A percentile compares a stretch with the other conserved stretches of the same genome.
These are phyloP conservation scores for Meleagris gallopavo DNA, from an alignment of 2,113 vertebrate species.

Conservation along the genomic window DNA sequence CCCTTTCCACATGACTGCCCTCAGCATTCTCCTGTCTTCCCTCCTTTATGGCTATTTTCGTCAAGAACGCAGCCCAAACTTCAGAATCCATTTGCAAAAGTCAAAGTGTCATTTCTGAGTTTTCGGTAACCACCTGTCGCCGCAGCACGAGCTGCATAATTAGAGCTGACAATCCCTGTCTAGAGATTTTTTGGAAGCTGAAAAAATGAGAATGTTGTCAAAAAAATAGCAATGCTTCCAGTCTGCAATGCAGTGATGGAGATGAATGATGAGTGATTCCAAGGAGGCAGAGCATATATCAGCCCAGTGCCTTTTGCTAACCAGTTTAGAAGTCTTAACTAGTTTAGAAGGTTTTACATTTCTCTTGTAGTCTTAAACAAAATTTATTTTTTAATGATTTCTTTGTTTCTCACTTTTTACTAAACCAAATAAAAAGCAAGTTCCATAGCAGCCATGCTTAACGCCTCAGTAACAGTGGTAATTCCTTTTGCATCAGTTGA, in stretches of 20 bases:
- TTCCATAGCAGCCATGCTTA: neutral
- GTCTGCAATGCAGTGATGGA: neutral
- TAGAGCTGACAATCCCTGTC: neutral
- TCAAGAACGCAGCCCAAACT: neutral
- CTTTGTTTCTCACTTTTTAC: neutral
- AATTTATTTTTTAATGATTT: neutral
- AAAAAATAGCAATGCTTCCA: neutral
- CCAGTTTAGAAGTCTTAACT: slow-evolving; percentile 20
- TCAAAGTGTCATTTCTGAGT: neutral
- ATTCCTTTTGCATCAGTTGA: neutral
- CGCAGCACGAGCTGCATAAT: neutral
- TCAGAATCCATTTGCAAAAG: neutral
- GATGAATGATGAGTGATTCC: slow-evolving; percentile 12
- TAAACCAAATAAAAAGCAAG: neutral
- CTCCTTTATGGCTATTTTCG: neutral
- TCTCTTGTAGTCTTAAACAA: neutral
- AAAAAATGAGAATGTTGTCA: slow-evolving; percentile 12
- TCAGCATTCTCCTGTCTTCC: neutral
- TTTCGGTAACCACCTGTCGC: neutral
- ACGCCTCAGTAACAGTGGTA: neutral
- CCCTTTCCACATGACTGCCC: neutral
- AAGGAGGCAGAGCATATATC: neutral
- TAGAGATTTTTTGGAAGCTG: slow-evolving; percentile 26
- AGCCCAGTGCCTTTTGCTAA: neutral
- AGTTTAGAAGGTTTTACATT: neutral